Conservation (phyloP, 2,888 invertebrate genomes). For the Deilephila porcellus region DNA sequence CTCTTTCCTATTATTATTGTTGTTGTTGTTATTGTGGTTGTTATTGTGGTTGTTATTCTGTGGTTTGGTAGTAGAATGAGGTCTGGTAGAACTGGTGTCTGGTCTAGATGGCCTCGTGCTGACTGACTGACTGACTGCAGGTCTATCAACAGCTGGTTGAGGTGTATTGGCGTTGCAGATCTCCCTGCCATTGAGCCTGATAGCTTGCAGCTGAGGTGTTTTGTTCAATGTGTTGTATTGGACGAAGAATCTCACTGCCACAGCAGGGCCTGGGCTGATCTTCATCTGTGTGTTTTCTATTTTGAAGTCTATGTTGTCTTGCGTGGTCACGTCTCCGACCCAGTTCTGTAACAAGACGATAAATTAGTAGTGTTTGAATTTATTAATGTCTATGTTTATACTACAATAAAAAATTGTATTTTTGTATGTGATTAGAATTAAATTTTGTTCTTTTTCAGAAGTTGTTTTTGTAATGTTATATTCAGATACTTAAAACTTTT, state of each 20-base stretch:
- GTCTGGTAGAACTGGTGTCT: conserved; percentile 34
- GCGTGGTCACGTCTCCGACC: conserved; percentile 85
- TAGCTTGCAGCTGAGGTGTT: conserved; percentile 77
- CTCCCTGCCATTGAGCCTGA: conserved; percentile 85
- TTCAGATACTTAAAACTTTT: too few species aligned
- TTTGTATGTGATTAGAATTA: too few species aligned
- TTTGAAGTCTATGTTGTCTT: conserved; percentile 85
- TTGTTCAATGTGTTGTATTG: conserved; percentile 80
- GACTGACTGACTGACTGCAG: conserved; percentile 44
- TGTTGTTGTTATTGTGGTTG: conserved; percentile 30
- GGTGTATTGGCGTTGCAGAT: conserved; percentile 81
- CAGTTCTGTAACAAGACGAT: conserved; percentile 72
- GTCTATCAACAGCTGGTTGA: conserved; percentile 56
- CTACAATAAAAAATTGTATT: too few species aligned
- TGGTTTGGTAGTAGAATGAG: conserved; percentile 34
- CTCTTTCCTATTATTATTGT: conserved; percentile 33
- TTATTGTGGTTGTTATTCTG: conserved; percentile 4
- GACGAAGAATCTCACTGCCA: conserved; percentile 85
- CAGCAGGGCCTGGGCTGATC: conserved; percentile 83
- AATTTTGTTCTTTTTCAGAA: too few species aligned
- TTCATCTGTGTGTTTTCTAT: conserved; percentile 85
- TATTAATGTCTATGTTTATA: too few species aligned
- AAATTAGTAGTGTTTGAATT: too few species aligned
- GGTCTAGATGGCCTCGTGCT: conserved; percentile 36
- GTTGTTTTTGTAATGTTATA: too few species aligned